Evolutionary conservation across 2,888 invertebrate genomes (phyloP), one percentile per base, ranked within the genome.

Genomic region (Sphaeridia pumilis): DNA sequence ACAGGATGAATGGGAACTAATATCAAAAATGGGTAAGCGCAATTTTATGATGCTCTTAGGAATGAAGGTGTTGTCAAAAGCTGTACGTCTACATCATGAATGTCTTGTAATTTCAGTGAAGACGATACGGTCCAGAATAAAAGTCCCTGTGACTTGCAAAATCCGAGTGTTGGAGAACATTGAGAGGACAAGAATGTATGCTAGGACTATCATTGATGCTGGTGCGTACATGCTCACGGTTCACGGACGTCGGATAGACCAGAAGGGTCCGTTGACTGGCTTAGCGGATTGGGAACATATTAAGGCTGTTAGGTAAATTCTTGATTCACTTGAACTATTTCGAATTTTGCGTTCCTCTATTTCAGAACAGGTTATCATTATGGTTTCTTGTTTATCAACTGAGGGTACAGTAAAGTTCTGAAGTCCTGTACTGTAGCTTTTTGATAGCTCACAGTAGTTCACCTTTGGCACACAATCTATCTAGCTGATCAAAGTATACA

Each of bases 71-170:
- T 14, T 46, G 12, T 35, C 12, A n/a, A n/a, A n/a, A n/a, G n/a
- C n/a, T n/a, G n/a, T n/a, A n/a, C n/a, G n/a, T n/a, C n/a, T n/a
- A n/a, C 31, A 21, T 45, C 20, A 47, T 7, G 41, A n/a, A 24
- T 24, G 26, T 26, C 44, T 17, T 58, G n/a, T n/a, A n/a, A n/a
- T n/a, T n/a, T 31, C 69, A 87, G 87, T 89, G 17, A 75, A 73
- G 65, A 78, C 78, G 4, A 76, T 88, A 69, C 79, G 80, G 58
- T 72, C 76, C 67, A 78, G 81, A 59, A 76, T 89, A 5, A 76
- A 78, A 57, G 77, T 95, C 53, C 95, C 97, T 36, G 83, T 98
- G n/a, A 93, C 94, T 17, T 95, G 94, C 71, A 98, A 98, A 76
- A 83, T 98, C 45, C 78, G 98, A 64, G 79, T 94, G 58, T 94